phyloP scores from a whole-genome alignment of 1,140 invertebrate genomes.

The Euura saliciscinereae region DNA sequence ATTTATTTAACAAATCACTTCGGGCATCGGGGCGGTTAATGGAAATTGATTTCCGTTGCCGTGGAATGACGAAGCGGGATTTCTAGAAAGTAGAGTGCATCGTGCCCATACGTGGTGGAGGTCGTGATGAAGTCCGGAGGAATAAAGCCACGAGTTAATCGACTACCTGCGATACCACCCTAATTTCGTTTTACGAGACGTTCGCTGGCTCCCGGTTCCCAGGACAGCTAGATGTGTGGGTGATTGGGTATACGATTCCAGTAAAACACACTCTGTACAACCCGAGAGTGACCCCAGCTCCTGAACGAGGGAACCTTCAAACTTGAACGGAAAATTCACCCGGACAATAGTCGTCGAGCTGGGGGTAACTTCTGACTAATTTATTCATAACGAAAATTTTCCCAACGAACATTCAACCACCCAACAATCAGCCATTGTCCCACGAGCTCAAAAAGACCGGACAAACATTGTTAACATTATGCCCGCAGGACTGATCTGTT shows the following conservation, averaged over 20 bases:
- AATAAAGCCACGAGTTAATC: slow-evolving; percentile 19
- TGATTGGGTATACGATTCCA: background rate
- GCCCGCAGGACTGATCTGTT: too few relatives aligned
- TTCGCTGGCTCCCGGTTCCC: background rate
- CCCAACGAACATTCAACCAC: background rate
- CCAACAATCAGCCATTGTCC: too few relatives aligned
- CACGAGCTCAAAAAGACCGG: too few relatives aligned
- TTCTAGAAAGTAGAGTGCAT: background rate
- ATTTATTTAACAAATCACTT: slow-evolving; percentile 2
- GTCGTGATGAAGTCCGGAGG: slow-evolving; percentile 3
- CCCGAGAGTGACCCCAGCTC: background rate
- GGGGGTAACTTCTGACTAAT: background rate
- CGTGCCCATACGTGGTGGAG: background rate
- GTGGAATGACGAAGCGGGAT: background rate
- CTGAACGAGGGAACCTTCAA: background rate
- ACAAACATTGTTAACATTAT: too few relatives aligned
- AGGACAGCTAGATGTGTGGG: background rate
- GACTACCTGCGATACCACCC: slow-evolving; percentile 17
- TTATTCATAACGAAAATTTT: background rate
- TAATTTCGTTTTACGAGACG: slow-evolving; percentile 32
- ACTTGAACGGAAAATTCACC: background rate
- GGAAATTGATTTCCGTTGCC: background rate
- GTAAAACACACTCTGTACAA: background rate
- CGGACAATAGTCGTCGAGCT: background rate
- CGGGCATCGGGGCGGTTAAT: background rate